Evolutionary conservation across 2,797 vertebrate species (phyloP).

Genomic region (Pangasius larnaudii): DNA sequence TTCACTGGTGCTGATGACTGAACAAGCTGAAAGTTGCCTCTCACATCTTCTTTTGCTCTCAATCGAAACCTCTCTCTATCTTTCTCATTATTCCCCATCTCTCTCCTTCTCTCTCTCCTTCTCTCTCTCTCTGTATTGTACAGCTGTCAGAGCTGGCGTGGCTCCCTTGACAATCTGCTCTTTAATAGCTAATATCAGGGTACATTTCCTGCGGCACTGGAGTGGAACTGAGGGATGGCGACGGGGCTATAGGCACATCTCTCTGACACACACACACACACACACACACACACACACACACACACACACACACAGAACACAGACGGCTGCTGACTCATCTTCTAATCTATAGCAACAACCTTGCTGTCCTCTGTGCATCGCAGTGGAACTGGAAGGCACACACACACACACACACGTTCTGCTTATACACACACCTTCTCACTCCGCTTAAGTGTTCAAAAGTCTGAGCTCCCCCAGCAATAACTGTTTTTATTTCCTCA

Average conservation of each 20-base stretch:
- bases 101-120: conserved; percentile 31
- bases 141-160: conserved; percentile 72
- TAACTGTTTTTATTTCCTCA: conserved; percentile 7
- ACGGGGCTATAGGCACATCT: conserved; percentile 65
- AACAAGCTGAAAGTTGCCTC: conserved; percentile 41
- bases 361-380: conserved; percentile 60
- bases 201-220: conserved; percentile 81
- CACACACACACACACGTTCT: background rate
- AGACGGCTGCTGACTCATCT: conserved; percentile 68
- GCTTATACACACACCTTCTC: conserved; percentile 23
- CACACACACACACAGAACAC: conserved; percentile 53
- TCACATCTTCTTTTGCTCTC: background rate
- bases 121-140: conserved; percentile 53
- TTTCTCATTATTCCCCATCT: conserved; percentile 6
- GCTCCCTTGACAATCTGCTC: conserved; percentile 80
- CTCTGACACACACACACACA: conserved; percentile 47
- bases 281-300: conserved; percentile 41
- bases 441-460: background rate
- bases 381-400: conserved; percentile 25
- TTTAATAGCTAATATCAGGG: conserved; percentile 85
- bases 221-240: conserved; percentile 77
- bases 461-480: background rate
- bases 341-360: conserved; percentile 60
- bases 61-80: background rate
- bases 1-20: conserved; percentile 49